These are phyloP conservation scores for Microtus montanus DNA, from an alignment of 2,113 vertebrate species.

Conservation along the genomic window DNA sequence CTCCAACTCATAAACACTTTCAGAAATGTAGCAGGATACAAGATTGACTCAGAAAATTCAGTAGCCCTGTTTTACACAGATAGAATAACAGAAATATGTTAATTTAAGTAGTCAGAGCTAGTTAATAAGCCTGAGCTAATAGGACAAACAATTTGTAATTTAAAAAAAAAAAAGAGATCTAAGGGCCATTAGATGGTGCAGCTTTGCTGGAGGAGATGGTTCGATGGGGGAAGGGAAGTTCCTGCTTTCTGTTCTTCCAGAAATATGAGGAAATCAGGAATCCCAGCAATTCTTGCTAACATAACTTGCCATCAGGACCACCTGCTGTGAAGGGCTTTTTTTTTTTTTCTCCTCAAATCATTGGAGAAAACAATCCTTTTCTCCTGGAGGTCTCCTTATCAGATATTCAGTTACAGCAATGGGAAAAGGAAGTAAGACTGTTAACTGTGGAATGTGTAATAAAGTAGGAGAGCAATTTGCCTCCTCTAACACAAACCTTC, in stretches of 20 bases:
- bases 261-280: background rate
- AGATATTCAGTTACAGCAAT: background rate
- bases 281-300: background rate
- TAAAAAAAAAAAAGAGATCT: too few relatives aligned
- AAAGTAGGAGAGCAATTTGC: conserved; percentile 28
- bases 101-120: too few relatives aligned
- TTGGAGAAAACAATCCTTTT: background rate
- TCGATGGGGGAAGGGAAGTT: background rate
- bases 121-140: too few relatives aligned
- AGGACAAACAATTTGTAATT: too few relatives aligned
- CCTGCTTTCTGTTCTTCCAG: background rate
- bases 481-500: background rate
- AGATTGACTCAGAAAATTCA: too few relatives aligned
- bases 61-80: too few relatives aligned
- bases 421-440: background rate
- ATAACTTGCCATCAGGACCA: background rate
- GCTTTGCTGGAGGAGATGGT: background rate
- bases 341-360: background rate
- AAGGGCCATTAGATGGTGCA: background rate
- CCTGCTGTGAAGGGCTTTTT: background rate
- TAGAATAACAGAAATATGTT: too few relatives aligned
- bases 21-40: too few relatives aligned
- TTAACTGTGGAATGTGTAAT: background rate
- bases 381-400: background rate
- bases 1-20: too few relatives aligned